Percentiles rank a stretch among this genome's conserved stretches.
phyloP scores from a whole-genome alignment of 1,140 invertebrate genomes.

The Zophobas morio region DNA sequence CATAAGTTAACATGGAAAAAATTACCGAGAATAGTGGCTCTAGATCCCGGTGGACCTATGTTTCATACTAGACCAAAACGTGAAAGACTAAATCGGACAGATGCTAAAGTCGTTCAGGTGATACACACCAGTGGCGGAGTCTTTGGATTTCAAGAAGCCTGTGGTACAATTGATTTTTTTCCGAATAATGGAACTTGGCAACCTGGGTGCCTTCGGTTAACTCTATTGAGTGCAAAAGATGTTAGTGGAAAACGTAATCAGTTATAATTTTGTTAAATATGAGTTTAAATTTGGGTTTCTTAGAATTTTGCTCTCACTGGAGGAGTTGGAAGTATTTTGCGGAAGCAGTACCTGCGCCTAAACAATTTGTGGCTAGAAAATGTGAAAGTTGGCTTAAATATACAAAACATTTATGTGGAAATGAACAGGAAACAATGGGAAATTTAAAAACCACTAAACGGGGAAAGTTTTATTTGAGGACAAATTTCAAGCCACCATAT shows the following conservation, averaged over 20 bases:
- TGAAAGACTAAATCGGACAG: constrained; percentile 73
- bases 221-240: constrained; percentile 47
- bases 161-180: constrained; percentile 86
- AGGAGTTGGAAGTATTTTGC: constrained; percentile 81
- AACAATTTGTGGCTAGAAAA: constrained; percentile 74
- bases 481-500: constrained; percentile 63
- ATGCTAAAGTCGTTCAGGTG: constrained; percentile 81
- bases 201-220: constrained; percentile 70
- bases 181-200: constrained; percentile 80
- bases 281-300: constrained; percentile 15
- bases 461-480: constrained; percentile 77
- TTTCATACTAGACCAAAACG: constrained; percentile 72
- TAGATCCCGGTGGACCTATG: constrained; percentile 81
- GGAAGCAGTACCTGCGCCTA: constrained; percentile 77
- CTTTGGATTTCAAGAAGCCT: constrained; percentile 69
- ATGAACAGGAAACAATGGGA: constrained; percentile 72
- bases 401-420: constrained; percentile 54
- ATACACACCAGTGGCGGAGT: constrained; percentile 79
- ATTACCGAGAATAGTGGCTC: constrained; percentile 76
- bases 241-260: constrained; percentile 36
- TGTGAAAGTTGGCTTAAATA: constrained; percentile 66
- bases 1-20: constrained; percentile 67
- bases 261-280: neutral
- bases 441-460: constrained; percentile 68
- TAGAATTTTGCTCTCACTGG: constrained; percentile 83